Evolutionary conservation across 92 coral and sea anemone genomes (phyloP), one percentile per base, ranked within the genome.

Genomic region (Phymanthus crucifer): DNA sequence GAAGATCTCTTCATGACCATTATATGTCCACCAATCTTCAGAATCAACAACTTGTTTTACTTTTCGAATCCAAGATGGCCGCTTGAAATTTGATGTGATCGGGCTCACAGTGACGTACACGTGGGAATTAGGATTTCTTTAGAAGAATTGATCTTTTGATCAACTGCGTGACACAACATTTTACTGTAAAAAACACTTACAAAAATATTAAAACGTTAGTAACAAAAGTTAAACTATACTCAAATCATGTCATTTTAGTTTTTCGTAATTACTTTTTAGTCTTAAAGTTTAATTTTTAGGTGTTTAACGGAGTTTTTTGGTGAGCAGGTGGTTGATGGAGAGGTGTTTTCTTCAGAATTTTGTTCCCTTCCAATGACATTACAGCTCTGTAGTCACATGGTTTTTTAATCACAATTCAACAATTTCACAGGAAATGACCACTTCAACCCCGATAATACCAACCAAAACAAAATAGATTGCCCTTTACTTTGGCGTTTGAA

Each of bases 1-100:
- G 98, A 96, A 71, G 98, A 87, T 90, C 99, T 96, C 99, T 96
- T 96, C 99, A 96, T 96, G 99, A 96, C 99, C 99, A 96, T 96
- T 76, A 90, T 93, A 90, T 79, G 89, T 87, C 97, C 88, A 83
- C 90, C 94, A 86, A 88, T 85, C 84, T 89, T 89, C 82, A 87
- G 87, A 87, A 87, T 82, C 87, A 84, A 82, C 82, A 74, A 75
- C 87, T 78, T 83, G 91, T 81, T 82, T 77, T 81, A 78, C 78
- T 83, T 84, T 88, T 77, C 24, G 73, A 81, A 89, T 87, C 94
- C 94, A 93, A 93, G 90, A 93, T 93, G 97, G 97, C 97, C 86
- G 97, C 83, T 72, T 81, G 81, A 50, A 87, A 87, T 33, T 70
- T 85, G 84, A 74, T 78, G 81, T 88, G 86, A 77, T 87, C 47